Evolutionary conservation across 2,888 invertebrate genomes (phyloP).

Genomic region (Andrena bicolor): DNA sequence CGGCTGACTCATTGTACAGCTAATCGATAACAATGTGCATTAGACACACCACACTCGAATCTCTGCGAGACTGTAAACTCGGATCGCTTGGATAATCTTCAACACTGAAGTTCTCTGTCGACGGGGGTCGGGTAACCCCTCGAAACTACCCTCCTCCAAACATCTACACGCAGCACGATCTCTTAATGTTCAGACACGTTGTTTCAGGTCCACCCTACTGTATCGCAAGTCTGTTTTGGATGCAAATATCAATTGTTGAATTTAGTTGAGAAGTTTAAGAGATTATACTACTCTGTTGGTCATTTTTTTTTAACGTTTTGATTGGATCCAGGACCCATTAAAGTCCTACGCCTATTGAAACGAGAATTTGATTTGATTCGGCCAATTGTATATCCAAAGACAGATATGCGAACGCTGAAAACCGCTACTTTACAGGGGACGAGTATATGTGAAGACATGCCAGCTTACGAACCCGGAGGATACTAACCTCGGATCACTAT

Average conservation of each 20-base stretch:
- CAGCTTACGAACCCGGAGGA: slow-evolving; percentile 53
- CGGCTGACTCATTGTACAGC: slow-evolving; percentile 16
- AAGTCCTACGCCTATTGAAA: not conserved
- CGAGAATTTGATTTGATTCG: slow-evolving; percentile 8
- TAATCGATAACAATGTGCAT: not conserved
- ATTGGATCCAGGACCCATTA: too few relatives aligned
- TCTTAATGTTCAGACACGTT: slow-evolving; percentile 1
- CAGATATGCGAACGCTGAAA: slow-evolving; percentile 37
- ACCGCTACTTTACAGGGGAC: slow-evolving; percentile 53
- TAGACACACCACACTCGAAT: slow-evolving; percentile 7
- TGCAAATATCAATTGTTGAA: not conserved
- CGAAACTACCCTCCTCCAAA: not conserved
- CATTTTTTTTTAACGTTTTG: too few relatives aligned
- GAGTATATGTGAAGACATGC: slow-evolving; percentile 48
- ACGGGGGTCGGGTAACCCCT: slow-evolving; percentile 50
- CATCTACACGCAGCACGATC: not conserved
- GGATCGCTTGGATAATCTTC: not conserved
- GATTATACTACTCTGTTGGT: not conserved
- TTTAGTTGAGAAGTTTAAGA: not conserved
- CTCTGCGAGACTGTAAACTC: not conserved
- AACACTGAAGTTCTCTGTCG: not conserved
- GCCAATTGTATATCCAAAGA: not conserved
- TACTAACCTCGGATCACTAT: slow-evolving; percentile 44
- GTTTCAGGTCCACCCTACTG: slow-evolving; percentile 7
- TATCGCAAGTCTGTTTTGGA: not conserved